Conservation (phyloP, 2,113 vertebrate species). For the Corvus moneduloides region DNA sequence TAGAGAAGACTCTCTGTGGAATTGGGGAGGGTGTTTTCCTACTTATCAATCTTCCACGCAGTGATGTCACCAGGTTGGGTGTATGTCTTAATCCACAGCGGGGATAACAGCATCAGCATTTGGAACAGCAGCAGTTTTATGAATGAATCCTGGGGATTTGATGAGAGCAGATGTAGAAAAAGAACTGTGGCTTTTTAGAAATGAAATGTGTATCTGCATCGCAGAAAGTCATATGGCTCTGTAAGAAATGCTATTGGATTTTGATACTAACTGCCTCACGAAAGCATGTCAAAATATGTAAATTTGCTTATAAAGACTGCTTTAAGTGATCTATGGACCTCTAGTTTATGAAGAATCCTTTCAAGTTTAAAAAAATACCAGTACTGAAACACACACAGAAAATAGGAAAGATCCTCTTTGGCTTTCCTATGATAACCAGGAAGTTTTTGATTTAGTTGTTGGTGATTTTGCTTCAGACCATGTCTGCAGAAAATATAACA, state of each 20-base stretch:
- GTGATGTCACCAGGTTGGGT: slow-evolving; percentile 10
- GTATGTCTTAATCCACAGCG: neutral
- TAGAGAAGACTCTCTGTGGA: slow-evolving; percentile 48
- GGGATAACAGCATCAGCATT: neutral
- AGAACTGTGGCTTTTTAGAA: slow-evolving; percentile 27
- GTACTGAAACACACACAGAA: neutral
- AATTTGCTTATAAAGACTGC: slow-evolving; percentile 65
- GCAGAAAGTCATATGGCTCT: slow-evolving; percentile 19
- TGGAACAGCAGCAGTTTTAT: slow-evolving; percentile 39
- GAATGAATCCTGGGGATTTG: slow-evolving; percentile 62
- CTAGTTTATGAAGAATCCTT: slow-evolving; percentile 27
- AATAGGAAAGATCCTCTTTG: slow-evolving; percentile 6
- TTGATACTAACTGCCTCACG: slow-evolving; percentile 55
- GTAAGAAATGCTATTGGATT: slow-evolving; percentile 28
- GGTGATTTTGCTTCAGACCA: slow-evolving; percentile 45
- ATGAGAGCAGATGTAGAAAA: slow-evolving; percentile 27
- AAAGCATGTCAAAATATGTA: slow-evolving; percentile 71
- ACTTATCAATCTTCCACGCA: neutral
- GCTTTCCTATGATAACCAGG: neutral
- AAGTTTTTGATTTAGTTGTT: neutral
- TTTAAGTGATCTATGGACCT: slow-evolving; percentile 46
- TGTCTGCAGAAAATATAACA: slow-evolving; percentile 50
- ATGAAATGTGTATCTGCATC: slow-evolving; percentile 29
- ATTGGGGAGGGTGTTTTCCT: neutral
- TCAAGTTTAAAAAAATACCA: neutral